Evolutionary conservation across 2,888 invertebrate species (phyloP), one percentile per base, ranked within the genome.

Genomic region (Stegana nigrithorax): DNA sequence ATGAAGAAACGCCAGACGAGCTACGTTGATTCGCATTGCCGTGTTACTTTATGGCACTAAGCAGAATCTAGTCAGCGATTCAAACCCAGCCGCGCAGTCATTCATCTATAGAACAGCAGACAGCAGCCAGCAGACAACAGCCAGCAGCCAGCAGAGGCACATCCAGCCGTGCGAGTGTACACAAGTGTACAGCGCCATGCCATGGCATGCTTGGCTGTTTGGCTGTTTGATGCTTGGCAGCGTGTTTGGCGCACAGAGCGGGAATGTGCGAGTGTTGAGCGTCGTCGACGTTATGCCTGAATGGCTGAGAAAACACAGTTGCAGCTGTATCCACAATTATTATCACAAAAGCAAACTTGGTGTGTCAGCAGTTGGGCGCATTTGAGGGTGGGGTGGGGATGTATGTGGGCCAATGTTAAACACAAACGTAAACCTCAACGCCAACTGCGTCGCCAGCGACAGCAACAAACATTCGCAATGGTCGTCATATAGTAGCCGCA

Each of bases 231-330:
- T 39, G 39, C 10, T 39, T 39, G n/a, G 39, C 39, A 39, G 39
- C 39, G 39, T n/a, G n/a, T n/a, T n/a, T n/a, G n/a, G n/a, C n/a
- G n/a, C n/a, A n/a, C n/a, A n/a, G n/a, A n/a, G n/a, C n/a, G n/a
- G n/a, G n/a, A n/a, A n/a, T n/a, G n/a, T n/a, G n/a, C n/a, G n/a
- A n/a, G n/a, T 25, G n/a, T 42, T 3, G 42, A 64, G 66, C 68
- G 25, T n/a, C 69, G 69, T 67, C 67, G 60, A 75, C 75, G 69
- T 67, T 65, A 66, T 81, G 80, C 80, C 75, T 81, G 82, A 77
- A 81, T 81, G 81, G 73, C 80, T 81, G 80, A 81, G 80, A 80
- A 80, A 80, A 81, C 82, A 81, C 76, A 80, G 82, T 77, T 80
- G 81, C 80, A 80, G 80, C 80, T 80, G 80, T 80, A 80, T 80